Conservation (phyloP, 2,113 vertebrate species). For the Heptranchias perlo region DNA sequence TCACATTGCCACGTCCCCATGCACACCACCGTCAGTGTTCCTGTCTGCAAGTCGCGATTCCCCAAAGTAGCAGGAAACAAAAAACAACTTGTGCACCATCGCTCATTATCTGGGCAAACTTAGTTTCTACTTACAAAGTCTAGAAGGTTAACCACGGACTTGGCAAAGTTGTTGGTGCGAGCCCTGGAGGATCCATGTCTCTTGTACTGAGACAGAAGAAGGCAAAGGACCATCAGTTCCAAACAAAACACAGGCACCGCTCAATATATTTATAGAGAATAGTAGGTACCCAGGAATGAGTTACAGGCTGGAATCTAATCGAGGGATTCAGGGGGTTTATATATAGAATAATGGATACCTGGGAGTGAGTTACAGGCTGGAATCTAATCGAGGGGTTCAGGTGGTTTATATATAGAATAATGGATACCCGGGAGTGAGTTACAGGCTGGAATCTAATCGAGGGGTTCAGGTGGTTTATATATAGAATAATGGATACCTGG, state of each 20-base stretch:
- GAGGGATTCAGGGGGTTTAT: neutral
- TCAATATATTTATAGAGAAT: neutral
- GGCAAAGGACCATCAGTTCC: neutral
- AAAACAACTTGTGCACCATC: neutral
- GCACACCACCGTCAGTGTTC: neutral
- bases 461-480: neutral
- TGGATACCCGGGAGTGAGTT: too few species aligned
- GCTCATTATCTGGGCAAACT: constrained; percentile 8
- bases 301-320: neutral
- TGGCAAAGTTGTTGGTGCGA: constrained; percentile 84
- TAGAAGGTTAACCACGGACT: constrained; percentile 93
- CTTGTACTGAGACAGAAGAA: constrained; percentile 68
- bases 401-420: neutral
- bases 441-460: neutral
- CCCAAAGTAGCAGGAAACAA: neutral
- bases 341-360: too few species aligned
- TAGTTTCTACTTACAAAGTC: constrained; percentile 81
- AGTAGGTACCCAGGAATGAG: neutral
- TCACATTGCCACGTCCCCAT: neutral
- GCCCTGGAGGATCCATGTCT: constrained; percentile 64
- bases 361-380: neutral
- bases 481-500: neutral
- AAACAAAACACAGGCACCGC: neutral
- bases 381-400: neutral
- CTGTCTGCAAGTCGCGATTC: too few species aligned